These are phyloP conservation scores for Liopterus haemorrhoidalis DNA, from an alignment of 2,888 invertebrate species.

Conservation along the genomic window DNA sequence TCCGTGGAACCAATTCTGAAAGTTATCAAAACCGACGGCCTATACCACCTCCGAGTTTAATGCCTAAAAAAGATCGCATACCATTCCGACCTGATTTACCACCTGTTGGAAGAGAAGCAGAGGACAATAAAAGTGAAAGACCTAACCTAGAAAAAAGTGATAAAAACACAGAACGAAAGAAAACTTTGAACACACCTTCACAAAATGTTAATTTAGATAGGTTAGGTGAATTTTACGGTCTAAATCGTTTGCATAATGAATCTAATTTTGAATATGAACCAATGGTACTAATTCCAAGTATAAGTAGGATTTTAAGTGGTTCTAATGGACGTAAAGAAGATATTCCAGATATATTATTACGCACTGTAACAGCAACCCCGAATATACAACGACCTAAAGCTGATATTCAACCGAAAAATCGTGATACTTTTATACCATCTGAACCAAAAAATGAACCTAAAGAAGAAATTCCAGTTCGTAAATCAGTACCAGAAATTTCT, in stretches of 20 bases:
- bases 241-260: slow-evolving; percentile 40
- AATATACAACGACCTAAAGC: slow-evolving; percentile 33
- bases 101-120: slow-evolving; percentile 37
- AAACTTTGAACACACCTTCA: slow-evolving; percentile 69
- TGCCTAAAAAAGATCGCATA: slow-evolving; percentile 75
- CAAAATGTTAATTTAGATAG: slow-evolving; percentile 50
- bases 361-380: slow-evolving; percentile 58
- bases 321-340: slow-evolving; percentile 79
- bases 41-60: slow-evolving; percentile 58
- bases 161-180: slow-evolving; percentile 48
- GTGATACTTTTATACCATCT: not conserved
- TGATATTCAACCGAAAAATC: not conserved
- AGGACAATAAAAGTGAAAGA: slow-evolving; percentile 33
- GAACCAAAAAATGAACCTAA: not conserved
- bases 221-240: slow-evolving; percentile 42
- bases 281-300: slow-evolving; percentile 61
- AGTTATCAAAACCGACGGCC: slow-evolving; percentile 41
- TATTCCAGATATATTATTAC: slow-evolving; percentile 69
- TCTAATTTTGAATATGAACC: slow-evolving; percentile 44
- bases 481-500: too few relatives aligned
- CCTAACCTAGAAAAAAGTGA: slow-evolving; percentile 36
- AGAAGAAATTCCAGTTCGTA: too few relatives aligned
- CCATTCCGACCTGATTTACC: slow-evolving; percentile 67
- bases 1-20: slow-evolving; percentile 65
- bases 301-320: slow-evolving; percentile 77